A percentile compares a stretch with the other conserved stretches of the same genome.
phyloP scores from a whole-genome alignment of 2,113 vertebrate genomes.

The Mobula hypostoma region DNA sequence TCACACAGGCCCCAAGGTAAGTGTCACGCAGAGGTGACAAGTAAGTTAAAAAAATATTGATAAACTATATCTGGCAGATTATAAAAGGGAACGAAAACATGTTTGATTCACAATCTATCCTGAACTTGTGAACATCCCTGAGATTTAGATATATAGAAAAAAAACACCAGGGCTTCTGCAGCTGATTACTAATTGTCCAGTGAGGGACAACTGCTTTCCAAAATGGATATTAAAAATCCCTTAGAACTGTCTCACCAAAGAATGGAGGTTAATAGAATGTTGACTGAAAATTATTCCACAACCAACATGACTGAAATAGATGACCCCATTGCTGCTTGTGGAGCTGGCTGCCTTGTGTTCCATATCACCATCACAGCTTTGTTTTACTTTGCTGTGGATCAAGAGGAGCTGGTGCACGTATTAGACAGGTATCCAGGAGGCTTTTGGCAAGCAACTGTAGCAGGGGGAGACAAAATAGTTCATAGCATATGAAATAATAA shows the following conservation, averaged over 20 bases:
- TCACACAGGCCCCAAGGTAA: conserved; percentile 57
- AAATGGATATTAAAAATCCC: background rate
- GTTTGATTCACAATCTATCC: background rate
- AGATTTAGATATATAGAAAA: background rate
- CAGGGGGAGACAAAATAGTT: no score
- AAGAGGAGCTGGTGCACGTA: no score
- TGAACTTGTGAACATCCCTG: background rate
- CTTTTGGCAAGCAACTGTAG: no score
- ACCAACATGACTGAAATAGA: background rate
- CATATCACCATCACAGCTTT: no score
- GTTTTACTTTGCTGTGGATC: no score
- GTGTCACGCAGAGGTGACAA: conserved; percentile 38
- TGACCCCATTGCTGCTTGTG: background rate
- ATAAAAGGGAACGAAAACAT: background rate
- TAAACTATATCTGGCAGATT: background rate
- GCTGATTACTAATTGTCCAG: background rate
- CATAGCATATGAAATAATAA: no score
- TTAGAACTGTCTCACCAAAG: background rate
- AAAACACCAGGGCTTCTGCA: background rate
- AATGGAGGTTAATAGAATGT: background rate
- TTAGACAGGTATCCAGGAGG: no score
- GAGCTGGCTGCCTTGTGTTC: background rate
- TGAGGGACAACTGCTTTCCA: background rate
- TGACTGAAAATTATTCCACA: background rate
- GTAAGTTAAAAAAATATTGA: conserved; percentile 40